These are phyloP conservation scores for Akabosia matsudoensis DNA, from an alignment of 1,140 invertebrate genomes.

Conservation along the genomic window DNA sequence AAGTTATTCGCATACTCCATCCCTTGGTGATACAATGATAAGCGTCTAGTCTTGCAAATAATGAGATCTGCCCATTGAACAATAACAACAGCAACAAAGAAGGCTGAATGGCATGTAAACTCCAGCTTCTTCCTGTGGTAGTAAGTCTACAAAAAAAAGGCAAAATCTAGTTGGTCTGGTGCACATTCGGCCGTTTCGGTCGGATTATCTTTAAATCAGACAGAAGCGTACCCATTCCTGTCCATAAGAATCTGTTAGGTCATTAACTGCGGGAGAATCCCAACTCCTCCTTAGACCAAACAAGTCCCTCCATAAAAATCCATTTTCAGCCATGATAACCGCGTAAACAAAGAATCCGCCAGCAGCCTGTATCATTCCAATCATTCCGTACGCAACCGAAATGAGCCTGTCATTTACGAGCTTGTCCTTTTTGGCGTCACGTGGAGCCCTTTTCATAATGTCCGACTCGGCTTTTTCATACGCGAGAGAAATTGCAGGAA, in stretches of 20 bases:
- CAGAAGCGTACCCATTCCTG: conserved; percentile 59
- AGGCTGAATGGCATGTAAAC: conserved; percentile 58
- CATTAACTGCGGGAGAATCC: conserved; percentile 58
- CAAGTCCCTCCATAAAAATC: conserved; percentile 54
- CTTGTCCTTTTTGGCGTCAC: conserved; percentile 63
- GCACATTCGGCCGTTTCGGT: background rate
- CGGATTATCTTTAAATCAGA: background rate
- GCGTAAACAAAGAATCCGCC: conserved; percentile 56
- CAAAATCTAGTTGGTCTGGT: conserved; percentile 55
- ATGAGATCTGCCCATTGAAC: conserved; percentile 63
- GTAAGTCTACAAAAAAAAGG: conserved; percentile 50
- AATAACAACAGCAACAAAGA: conserved; percentile 60
- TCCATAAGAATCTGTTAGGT: conserved; percentile 58
- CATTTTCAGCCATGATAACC: conserved; percentile 58
- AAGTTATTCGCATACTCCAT: conserved; percentile 53
- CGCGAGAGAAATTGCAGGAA: conserved; percentile 65
- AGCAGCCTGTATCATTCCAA: conserved; percentile 54
- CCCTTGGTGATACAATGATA: conserved; percentile 59
- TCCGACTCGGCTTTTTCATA: conserved; percentile 66
- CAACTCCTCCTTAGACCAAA: conserved; percentile 54
- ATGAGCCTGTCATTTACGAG: conserved; percentile 67
- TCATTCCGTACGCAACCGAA: conserved; percentile 52
- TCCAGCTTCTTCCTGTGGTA: conserved; percentile 57
- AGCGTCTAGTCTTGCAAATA: conserved; percentile 59
- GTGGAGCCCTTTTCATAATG: conserved; percentile 66